These are phyloP conservation scores for Neopipo cinnamomea DNA, from an alignment of 2,113 vertebrate species.

Conservation along the genomic window DNA sequence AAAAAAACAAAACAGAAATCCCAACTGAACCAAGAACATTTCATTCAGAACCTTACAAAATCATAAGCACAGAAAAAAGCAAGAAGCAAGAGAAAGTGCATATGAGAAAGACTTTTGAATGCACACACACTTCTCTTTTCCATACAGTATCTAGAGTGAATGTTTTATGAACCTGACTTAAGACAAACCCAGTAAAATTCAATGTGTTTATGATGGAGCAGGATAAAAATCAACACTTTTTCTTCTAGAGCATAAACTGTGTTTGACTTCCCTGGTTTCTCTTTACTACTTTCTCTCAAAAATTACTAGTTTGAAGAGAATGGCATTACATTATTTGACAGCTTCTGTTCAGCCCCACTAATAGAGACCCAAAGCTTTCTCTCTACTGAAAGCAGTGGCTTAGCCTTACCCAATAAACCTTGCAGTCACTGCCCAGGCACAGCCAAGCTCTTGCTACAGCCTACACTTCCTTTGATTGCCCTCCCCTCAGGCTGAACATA, in stretches of 20 bases:
- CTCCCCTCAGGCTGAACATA: background rate
- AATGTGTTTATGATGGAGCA: background rate
- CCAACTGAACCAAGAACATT: background rate
- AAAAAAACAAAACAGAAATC: background rate
- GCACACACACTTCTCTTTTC: background rate
- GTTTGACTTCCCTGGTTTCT: background rate
- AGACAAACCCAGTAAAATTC: background rate
- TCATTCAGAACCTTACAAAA: background rate
- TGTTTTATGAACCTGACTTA: background rate
- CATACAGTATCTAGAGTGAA: background rate
- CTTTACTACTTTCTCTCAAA: background rate
- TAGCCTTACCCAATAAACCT: background rate
- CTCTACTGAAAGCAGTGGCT: background rate
- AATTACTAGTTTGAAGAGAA: background rate
- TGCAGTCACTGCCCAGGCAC: background rate
- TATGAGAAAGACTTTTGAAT: background rate
- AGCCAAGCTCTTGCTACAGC: background rate
- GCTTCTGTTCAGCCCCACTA: background rate
- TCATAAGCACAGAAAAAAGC: background rate
- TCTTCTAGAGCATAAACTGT: background rate
- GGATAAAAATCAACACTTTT: background rate
- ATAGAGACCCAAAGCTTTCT: background rate
- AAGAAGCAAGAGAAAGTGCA: background rate
- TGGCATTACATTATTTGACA: background rate
- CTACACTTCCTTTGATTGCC: background rate